Evolutionary conservation across 2,888 invertebrate species (phyloP), one percentile per base, ranked within the genome.

Genomic region (Nemurella pictetii): DNA sequence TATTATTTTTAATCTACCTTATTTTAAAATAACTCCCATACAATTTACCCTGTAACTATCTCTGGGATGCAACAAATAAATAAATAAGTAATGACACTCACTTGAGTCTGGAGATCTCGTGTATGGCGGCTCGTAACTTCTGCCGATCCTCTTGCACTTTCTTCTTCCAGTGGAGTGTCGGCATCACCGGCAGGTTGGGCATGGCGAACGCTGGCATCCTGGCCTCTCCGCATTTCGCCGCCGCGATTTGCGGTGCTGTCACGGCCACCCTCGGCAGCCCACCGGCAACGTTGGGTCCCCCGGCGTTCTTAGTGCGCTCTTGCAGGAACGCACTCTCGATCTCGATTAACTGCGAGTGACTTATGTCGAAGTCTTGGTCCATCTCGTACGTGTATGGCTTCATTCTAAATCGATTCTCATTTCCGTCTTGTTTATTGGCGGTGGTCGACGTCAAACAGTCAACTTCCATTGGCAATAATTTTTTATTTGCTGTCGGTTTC

Each of bases 301-400:
- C n/a, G n/a, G n/a, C n/a, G n/a, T n/a, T n/a, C n/a, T n/a, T n/a
- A n/a, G n/a, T 27, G 55, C n/a, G 12, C 25, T 82, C 82, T 12
- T 36, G 82, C 55, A 55, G 55, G 9, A 27, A 7, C 29, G 36
- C 82, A 72, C 25, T 55, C 29, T 82, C 82, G 28, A 82, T 82
- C 15, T 36, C 20, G 25, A 82, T 55, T 12, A 82, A n/a, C 27
- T 82, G 82, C 20, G 82, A 72, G 4, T 55, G 28, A 25, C 72
- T 82, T 25, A 82, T 55, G 55, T 82, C 82, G 26, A 82, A 82
- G 27, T 82, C 82, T 55, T 82, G 72, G 7, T 82, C 82, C 72
- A 82, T 82, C 28, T 82, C 82, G 28, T 29, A 72, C n/a, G 55
- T 55, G 72, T 72, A 82, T n/a, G 82, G 82, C 27, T 82, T n/a